Evolutionary conservation across 2,113 vertebrate species (phyloP).

Genomic region (Struthidea cinerea): DNA sequence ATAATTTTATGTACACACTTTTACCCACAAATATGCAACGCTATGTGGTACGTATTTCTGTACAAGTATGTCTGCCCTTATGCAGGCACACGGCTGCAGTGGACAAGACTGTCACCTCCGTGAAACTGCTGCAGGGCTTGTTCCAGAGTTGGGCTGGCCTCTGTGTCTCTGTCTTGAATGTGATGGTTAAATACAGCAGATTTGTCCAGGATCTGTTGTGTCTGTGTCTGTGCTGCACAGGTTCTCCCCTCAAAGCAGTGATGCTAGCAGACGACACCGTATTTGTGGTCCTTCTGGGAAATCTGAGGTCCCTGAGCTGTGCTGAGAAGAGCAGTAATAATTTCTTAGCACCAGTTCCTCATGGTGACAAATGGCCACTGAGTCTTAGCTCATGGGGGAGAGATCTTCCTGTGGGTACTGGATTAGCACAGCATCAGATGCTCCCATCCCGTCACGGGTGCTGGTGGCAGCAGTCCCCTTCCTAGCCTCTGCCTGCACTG

Average conservation of each 20-base stretch:
- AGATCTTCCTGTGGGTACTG: background rate
- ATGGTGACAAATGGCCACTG: background rate
- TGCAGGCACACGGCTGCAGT: background rate
- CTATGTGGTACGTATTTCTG: background rate
- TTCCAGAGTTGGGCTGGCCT: background rate
- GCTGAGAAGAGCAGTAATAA: background rate
- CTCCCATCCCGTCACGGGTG: rapidly evolving
- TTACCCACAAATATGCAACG: background rate
- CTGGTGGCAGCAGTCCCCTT: background rate
- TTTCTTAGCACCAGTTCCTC: background rate
- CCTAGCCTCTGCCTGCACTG: background rate
- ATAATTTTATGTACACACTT: background rate
- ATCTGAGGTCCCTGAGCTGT: background rate
- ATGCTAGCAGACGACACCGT: rapidly evolving
- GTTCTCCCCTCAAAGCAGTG: background rate
- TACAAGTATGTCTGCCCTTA: no score
- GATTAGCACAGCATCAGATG: background rate
- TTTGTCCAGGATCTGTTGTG: background rate
- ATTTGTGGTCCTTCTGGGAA: background rate
- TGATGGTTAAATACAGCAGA: background rate
- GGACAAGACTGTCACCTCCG: background rate
- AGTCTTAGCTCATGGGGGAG: background rate
- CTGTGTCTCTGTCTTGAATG: background rate
- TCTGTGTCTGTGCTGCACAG: background rate
- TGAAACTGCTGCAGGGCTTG: background rate